Base-by-base conservation (phyloP, 2,888 invertebrate genomes). In the Nemurella pictetii region DNA sequence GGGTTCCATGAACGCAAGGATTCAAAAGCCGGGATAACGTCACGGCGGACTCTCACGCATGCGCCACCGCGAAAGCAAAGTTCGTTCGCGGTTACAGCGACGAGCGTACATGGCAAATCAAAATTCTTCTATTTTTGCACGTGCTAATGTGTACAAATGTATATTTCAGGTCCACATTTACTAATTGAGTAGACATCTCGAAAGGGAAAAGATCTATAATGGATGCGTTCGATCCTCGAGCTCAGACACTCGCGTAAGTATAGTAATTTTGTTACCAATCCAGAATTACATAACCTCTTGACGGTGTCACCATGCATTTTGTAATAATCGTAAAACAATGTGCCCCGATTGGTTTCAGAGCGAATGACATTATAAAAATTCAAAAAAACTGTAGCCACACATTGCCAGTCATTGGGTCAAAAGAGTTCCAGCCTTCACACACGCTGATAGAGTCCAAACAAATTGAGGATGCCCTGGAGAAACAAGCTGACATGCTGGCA, bases 361-460 rank as follows among this genome's bases (percentile, higher is more conserved):
- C 78, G 7, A 29, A 12, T 29, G 78, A 78, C 7, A 78, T 78
- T 5, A 29, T 78, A n/a, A 30, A 78, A 7, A 27, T 27, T n/a
- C 28, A 12, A 7, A 15, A 12, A 29, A 78, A 30, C n/a, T 78
- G n/a, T n/a, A 30, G 30, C 12, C 78, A 28, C n/a, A 89, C 90
- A 7, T 88, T 94, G 30, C 94, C 93, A 0, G 92, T 91, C 87
- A 88, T 90, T 55, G 93, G 93, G 0, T 88, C 90, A 35, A 94
- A 94, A 88, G 91, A 92, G 87, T 91, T 92, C 1, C 88, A 90
- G 25, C 92, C 93, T 0, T 92, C 90, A 88, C 91, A 92, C 3
- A 91, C 93, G 0, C 93, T 93, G 93, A 88, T 94, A 15, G 92
- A 94, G 87, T 90, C 92, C 86, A 93, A 93, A 89, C 93, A 93